These are phyloP conservation scores for Lutjanus argentimaculatus DNA, from an alignment of 2,797 vertebrate genomes.

Conservation along the genomic window DNA sequence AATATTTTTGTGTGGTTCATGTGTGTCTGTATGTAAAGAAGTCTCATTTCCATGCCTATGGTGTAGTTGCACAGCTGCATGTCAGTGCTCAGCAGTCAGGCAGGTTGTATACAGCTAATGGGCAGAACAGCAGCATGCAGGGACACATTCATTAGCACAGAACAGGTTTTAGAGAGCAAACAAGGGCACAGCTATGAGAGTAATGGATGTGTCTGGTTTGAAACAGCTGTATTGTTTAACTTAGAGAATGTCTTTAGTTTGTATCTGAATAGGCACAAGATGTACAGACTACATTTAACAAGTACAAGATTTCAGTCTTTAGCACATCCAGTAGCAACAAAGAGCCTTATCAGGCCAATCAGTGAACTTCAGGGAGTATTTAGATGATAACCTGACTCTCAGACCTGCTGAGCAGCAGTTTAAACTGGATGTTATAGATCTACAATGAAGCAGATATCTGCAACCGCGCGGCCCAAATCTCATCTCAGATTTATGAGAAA, in stretches of 20 bases:
- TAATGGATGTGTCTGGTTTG: not conserved
- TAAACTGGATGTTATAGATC: too few relatives aligned
- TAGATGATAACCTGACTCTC: too few relatives aligned
- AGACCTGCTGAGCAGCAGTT: not conserved
- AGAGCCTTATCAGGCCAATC: not conserved
- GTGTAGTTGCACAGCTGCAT: not conserved
- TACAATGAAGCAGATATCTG: too few relatives aligned
- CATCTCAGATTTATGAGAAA: not conserved
- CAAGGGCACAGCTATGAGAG: not conserved
- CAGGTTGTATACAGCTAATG: too few relatives aligned
- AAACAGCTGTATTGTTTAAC: not conserved
- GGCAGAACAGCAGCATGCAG: not conserved
- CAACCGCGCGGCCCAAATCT: not conserved
- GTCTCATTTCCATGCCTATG: not conserved
- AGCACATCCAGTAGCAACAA: not conserved
- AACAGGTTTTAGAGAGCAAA: conserved; percentile 23
- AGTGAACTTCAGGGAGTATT: not conserved
- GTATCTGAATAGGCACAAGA: not conserved
- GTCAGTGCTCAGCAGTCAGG: not conserved
- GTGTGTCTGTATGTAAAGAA: not conserved
- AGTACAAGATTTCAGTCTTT: not conserved
- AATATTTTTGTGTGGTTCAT: not conserved
- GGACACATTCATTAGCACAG: not conserved
- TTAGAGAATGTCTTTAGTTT: not conserved
- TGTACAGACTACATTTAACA: not conserved